A percentile compares a stretch with the other conserved stretches of the same genome.
Evolutionary conservation across 2,888 invertebrate species (phyloP).

Genomic region (Phyllotreta striolata): DNA sequence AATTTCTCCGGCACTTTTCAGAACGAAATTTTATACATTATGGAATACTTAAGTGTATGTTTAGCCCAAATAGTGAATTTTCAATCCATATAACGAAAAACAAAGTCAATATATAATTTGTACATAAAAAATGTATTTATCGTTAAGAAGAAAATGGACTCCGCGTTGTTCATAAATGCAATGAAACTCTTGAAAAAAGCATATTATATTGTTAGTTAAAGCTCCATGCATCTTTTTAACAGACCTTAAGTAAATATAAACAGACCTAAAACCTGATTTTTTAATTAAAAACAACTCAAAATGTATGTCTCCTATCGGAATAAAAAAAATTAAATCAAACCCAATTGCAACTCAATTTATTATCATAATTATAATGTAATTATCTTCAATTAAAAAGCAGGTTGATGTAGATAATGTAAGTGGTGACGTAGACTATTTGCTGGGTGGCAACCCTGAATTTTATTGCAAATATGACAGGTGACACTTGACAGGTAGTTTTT

Average conservation of each 20-base stretch:
- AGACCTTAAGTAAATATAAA: constrained; percentile 10
- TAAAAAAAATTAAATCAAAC: too few relatives aligned
- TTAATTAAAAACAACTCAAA: too few relatives aligned
- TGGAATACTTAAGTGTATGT: not conserved
- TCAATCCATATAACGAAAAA: too few relatives aligned
- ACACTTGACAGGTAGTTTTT: too few relatives aligned
- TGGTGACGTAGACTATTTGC: constrained; percentile 15
- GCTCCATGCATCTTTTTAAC: constrained; percentile 17
- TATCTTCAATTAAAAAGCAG: too few relatives aligned
- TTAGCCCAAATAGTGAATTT: too few relatives aligned
- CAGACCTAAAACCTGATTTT: too few relatives aligned
- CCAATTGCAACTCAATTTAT: too few relatives aligned
- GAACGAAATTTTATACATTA: not conserved
- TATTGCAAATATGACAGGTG: too few relatives aligned
- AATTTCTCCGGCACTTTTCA: not conserved
- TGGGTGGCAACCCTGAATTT: constrained; percentile 7
- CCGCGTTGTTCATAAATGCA: constrained; percentile 15
- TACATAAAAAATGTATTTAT: constrained; percentile 3
- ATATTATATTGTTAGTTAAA: constrained; percentile 17
- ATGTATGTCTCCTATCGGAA: too few relatives aligned
- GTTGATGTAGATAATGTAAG: too few relatives aligned
- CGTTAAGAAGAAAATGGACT: constrained; percentile 18
- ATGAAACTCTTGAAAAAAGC: constrained; percentile 18
- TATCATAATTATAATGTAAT: too few relatives aligned
- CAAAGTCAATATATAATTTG: constrained; percentile 1